Conservation (phyloP, 2,797 vertebrate genomes). For the Fringilla coelebs region DNA sequence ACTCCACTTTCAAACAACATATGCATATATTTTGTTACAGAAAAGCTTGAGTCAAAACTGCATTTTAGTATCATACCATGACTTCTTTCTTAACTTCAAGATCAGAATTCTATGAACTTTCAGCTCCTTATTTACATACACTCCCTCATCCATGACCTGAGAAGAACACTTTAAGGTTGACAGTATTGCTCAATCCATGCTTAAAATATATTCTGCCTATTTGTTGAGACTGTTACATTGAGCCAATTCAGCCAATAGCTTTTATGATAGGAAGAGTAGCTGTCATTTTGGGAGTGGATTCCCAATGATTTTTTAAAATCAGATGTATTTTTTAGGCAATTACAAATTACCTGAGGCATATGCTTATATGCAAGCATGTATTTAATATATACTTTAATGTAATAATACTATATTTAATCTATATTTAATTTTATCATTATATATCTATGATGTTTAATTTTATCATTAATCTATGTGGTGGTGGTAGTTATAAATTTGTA, state of each 20-base stretch:
- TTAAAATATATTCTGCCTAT: not conserved
- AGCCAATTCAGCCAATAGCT: not conserved
- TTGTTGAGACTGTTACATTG: not conserved
- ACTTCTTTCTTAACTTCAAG: not conserved
- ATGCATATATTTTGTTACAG: conserved; percentile 21
- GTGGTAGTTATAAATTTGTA: not conserved
- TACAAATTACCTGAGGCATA: not conserved
- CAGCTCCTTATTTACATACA: not conserved
- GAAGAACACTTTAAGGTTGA: not conserved
- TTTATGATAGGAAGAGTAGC: not conserved
- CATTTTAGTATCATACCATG: not conserved
- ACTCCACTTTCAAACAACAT: conserved; percentile 50
- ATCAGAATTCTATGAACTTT: not conserved
- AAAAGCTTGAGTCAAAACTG: not conserved
- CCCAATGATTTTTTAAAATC: not conserved
- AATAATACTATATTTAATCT: too few relatives aligned
- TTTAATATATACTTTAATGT: not conserved
- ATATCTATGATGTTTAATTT: not conserved
- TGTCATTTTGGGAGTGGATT: not conserved
- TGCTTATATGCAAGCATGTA: not conserved
- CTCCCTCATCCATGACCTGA: not conserved
- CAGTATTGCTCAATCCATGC: not conserved
- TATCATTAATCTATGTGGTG: not conserved
- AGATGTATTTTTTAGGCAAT: not conserved
- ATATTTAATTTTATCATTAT: not conserved